Base-by-base conservation (phyloP, 2,113 vertebrate species). In the Misgurnus mizolepis region DNA sequence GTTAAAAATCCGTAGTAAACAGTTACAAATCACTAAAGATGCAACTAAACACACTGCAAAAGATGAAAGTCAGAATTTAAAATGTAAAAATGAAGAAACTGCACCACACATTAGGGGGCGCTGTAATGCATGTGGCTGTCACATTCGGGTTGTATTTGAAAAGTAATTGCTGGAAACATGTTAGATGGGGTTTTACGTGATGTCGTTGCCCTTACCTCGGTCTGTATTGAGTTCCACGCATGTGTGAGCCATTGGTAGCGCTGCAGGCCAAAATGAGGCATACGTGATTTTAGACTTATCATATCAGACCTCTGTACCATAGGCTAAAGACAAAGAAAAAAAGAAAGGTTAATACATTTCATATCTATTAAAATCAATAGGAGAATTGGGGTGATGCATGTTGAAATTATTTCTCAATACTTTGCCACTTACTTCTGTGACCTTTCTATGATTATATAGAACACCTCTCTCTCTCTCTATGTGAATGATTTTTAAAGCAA, bases 141-240 rank as follows among this genome's bases (percentile, higher is more conserved):
- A 53, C 8, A 12, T 17, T 1, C 4, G 4, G 27, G 27, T 34
- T 34, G 27, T 34, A 47, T 47, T 47, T 27, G 11, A 40, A 4
- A 34, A 15, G 1, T 53, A 71, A 39, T 55, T 41, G 4, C 9
- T 71, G 10, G 9, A 40, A 34, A 6, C 50, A 41, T 74, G 71
- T 47, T 43, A 14, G 53, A 73, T 6, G 8, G 10, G 49, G 18
- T 53, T 47, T 39, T 4, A 64, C 27, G 39, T 49, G 7, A 10
- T 40, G 69, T 43, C 56, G 15, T 58, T 53, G 49, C 5, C 3
- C 91, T 93, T 88, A 98, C 97, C 95, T 99, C 95, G n/a, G 94
- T 94, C 90, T 99, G 98, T 91, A 99, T 96, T 90, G 95, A 95
- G 91, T 99, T 97, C 98, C 98, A 99, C 87, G 98, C 97, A 74